Evolutionary conservation across 2,797 vertebrate genomes (phyloP).

Genomic region (Oreonectes daqikongensis): DNA sequence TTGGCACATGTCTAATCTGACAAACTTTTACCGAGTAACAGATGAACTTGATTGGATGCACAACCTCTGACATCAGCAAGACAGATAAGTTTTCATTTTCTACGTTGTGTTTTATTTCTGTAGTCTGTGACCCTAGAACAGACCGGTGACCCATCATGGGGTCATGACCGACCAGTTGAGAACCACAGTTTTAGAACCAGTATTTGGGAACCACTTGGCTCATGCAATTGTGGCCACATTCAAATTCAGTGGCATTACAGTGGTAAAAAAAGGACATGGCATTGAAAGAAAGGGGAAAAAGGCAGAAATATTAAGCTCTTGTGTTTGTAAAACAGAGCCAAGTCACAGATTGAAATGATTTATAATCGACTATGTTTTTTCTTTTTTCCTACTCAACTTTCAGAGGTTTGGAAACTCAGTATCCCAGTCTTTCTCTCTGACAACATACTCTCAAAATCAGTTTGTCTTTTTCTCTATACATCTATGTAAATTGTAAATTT

Average conservation of each 20-base stretch:
- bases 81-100: not conserved
- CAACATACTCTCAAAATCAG: conserved; percentile 13
- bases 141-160: not conserved
- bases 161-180: not conserved
- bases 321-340: conserved; percentile 18
- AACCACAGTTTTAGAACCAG: not conserved
- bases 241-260: conserved; percentile 34
- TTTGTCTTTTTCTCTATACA: conserved; percentile 18
- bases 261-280: not conserved
- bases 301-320: conserved; percentile 15
- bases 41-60: not conserved
- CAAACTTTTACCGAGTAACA: not conserved
- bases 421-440: conserved; percentile 15
- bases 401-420: conserved; percentile 28
- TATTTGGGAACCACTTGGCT: conserved; percentile 12
- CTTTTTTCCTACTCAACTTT: conserved; percentile 33
- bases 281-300: conserved; percentile 7
- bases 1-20: not conserved
- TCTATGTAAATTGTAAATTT: conserved; percentile 5
- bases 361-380: conserved; percentile 28
- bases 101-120: not conserved
- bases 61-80: not conserved
- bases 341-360: conserved; percentile 55
- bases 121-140: not conserved
- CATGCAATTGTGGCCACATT: not conserved